Evolutionary conservation across 37 sponge, comb jelly and placozoan genomes (phyloP).

Genomic region (Corticium candelabrum): DNA sequence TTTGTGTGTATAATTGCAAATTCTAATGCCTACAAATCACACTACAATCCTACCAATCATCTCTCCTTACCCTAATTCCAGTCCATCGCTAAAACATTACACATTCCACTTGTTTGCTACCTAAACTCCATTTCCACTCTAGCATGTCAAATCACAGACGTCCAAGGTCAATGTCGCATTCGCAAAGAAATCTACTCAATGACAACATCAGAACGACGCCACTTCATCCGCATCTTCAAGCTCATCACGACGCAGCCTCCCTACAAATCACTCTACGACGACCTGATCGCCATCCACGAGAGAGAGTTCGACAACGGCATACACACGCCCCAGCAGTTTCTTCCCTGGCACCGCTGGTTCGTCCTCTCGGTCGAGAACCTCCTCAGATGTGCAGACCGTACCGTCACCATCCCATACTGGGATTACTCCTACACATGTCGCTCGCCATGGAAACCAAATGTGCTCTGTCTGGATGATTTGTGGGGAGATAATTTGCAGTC

Average conservation of each 20-base stretch:
- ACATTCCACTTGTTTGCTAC: too few species aligned
- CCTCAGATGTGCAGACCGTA: neutral
- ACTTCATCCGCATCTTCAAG: neutral
- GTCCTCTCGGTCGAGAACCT: slow-evolving; percentile 1
- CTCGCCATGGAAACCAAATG: neutral
- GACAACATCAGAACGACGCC: neutral
- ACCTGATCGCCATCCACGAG: neutral
- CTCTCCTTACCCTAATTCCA: too few species aligned
- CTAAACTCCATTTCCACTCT: too few species aligned
- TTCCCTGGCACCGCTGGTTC: slow-evolving; percentile 8
- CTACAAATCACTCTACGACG: neutral
- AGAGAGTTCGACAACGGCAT: neutral
- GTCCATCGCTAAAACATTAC: too few species aligned
- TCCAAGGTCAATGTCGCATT: neutral
- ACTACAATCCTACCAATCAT: too few species aligned
- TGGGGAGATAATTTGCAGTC: neutral
- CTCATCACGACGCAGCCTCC: neutral
- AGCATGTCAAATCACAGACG: too few species aligned
- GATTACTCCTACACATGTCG: neutral
- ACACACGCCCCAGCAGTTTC: neutral
- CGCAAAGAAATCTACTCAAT: slow-evolving; percentile 1
- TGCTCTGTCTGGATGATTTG: neutral
- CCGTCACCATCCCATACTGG: slow-evolving; percentile 8
- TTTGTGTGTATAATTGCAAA: too few species aligned
- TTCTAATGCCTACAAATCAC: too few species aligned